phyloP scores from a whole-genome alignment of 2,888 invertebrate genomes.

The Teleogryllus oceanicus region DNA sequence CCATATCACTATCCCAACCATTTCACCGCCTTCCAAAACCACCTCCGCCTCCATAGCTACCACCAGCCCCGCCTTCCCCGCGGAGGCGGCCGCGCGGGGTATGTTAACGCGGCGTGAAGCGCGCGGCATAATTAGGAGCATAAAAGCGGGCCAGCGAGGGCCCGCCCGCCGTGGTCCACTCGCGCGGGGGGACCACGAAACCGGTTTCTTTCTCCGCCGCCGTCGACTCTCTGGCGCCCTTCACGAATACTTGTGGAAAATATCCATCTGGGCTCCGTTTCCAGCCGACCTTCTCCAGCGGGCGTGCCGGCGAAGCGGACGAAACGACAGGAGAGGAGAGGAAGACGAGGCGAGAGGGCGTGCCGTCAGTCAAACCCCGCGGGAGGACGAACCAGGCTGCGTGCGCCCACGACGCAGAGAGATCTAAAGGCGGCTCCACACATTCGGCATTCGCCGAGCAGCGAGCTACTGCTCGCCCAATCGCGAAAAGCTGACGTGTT shows the following conservation, averaged over 20 bases:
- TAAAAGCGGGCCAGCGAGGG: background rate
- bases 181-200: background rate
- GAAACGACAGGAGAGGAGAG: too few relatives aligned
- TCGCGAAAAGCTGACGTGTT: too few relatives aligned
- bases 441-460: too few relatives aligned
- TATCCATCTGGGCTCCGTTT: background rate
- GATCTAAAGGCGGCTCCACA: too few relatives aligned
- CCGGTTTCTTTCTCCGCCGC: background rate
- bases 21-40: background rate
- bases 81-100: background rate
- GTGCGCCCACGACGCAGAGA: too few relatives aligned
- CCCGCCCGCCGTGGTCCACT: background rate
- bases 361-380: too few relatives aligned
- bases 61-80: background rate
- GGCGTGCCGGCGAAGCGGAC: background rate
- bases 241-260: slow-evolving; percentile 1
- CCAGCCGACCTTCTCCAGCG: background rate
- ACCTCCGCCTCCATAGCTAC: background rate
- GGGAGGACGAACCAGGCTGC: too few relatives aligned
- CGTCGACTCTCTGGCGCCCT: background rate
- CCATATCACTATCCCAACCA: background rate
- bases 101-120: slow-evolving; percentile 6
- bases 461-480: too few relatives aligned
- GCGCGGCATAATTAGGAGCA: background rate
- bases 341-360: too few relatives aligned